A percentile compares a stretch with the other conserved stretches of the same genome.
phyloP scores from a whole-genome alignment of 2,113 vertebrate species.

The Mormyrus lacerda region DNA sequence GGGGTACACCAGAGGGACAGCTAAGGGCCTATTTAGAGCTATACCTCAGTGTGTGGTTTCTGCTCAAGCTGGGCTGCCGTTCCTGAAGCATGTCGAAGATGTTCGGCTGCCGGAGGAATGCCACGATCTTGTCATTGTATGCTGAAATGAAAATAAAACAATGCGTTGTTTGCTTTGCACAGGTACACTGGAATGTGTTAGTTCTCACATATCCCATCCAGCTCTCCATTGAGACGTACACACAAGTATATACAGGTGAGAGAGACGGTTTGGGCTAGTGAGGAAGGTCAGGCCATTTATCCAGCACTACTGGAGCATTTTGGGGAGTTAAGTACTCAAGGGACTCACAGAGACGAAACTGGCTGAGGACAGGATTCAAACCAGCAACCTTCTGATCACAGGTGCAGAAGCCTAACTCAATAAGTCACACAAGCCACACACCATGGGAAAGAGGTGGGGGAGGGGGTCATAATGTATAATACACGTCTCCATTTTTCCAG shows the following conservation, averaged over 20 bases:
- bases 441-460: background rate
- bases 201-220: background rate
- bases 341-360: background rate
- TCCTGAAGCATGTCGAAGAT: constrained; percentile 96
- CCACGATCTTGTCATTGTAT: constrained; percentile 98
- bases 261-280: background rate
- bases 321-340: background rate
- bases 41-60: constrained; percentile 89
- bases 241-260: background rate
- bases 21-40: background rate
- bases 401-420: background rate
- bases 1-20: background rate
- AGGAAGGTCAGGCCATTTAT: background rate
- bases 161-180: background rate
- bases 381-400: background rate
- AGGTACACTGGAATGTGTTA: background rate
- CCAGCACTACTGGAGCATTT: background rate
- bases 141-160: constrained; percentile 58
- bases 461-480: background rate
- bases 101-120: constrained; percentile 91
- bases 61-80: constrained; percentile 83
- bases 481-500: background rate
- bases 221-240: background rate
- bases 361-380: background rate
- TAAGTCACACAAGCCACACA: background rate